Base-by-base conservation (phyloP, 2,113 vertebrate species). In the Equus quagga region DNA sequence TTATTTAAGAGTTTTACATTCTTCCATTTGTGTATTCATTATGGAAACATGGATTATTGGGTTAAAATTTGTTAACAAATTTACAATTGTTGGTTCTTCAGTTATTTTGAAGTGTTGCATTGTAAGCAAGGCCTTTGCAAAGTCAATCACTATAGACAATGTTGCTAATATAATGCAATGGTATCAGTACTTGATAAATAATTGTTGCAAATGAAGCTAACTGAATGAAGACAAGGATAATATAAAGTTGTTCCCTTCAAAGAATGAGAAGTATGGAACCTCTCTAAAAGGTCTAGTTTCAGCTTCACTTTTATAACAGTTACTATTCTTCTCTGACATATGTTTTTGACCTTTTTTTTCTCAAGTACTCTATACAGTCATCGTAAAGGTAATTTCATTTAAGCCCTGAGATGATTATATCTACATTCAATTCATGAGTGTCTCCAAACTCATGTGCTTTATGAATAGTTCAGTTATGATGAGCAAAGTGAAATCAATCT, bases 141-240 rank as follows among this genome's bases (percentile, higher is more conserved):
- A 96, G 56, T 83, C 44, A 84, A 21, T 92, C 62, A 24, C 28
- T 83, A 56, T 80, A 95, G 54, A 79, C n/a, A 96, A 49, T 62
- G 4, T 72, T 90, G 49, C 56, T 87, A 81, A 89, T 82, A 78
- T 84, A 80, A 46, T 84, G 36, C 6, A 86, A 4, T 81, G 21
- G 2, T 94, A 95, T 81, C 36, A 93, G 89, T 91, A 93, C n/a
- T 87, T 88, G 13, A 51, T 97, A 92, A 85, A 54, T 76, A 90
- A 82, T 65, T 97, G 23, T 92, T 96, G 83, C 67, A 94, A 94
- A 89, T 83, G 88, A 94, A 92, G 24, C 46, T 82, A 92, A 88
- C 6, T 51, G 12, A 91, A 76, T 87, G 26, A 92, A 72, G 18
- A 94, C 31, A 72, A 92, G 26, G 21, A 75, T 91, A 62, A 36